These are phyloP conservation scores for Jacana jacana DNA, from an alignment of 2,113 vertebrate genomes.

Conservation along the genomic window DNA sequence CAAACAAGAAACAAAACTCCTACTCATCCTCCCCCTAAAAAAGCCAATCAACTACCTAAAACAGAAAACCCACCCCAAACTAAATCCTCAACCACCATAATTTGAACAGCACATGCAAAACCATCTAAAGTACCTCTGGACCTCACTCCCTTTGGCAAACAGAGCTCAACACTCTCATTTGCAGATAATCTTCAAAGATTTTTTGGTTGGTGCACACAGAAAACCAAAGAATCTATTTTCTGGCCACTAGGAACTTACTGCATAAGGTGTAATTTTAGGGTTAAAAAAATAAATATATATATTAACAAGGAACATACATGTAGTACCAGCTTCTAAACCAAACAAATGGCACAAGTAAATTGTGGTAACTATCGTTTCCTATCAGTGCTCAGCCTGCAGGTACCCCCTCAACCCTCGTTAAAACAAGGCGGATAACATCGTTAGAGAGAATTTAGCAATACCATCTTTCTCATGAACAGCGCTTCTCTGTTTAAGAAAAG, in stretches of 20 bases:
- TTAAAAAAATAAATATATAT: too few relatives aligned
- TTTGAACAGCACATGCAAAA: neutral
- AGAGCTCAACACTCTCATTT: neutral
- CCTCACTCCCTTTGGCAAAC: neutral
- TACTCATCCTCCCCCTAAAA: neutral
- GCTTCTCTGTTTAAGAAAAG: slow-evolving; percentile 75
- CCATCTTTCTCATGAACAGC: slow-evolving; percentile 81
- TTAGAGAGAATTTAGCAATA: slow-evolving; percentile 33
- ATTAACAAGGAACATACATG: neutral
- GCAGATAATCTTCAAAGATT: neutral
- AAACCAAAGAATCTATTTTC: neutral
- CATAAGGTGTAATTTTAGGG: neutral
- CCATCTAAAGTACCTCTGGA: neutral
- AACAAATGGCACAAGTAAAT: neutral
- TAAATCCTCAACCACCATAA: neutral
- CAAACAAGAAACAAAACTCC: neutral
- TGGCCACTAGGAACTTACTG: neutral
- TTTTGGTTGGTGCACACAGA: neutral
- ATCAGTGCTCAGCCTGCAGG: neutral
- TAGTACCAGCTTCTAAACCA: slow-evolving; percentile 3
- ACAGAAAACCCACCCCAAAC: neutral
- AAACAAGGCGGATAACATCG: neutral
- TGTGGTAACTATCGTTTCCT: neutral
- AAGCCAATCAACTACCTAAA: neutral
- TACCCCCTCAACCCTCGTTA: neutral